Evolutionary conservation across 2,888 invertebrate genomes (phyloP).

Genomic region (Andrena camellia): DNA sequence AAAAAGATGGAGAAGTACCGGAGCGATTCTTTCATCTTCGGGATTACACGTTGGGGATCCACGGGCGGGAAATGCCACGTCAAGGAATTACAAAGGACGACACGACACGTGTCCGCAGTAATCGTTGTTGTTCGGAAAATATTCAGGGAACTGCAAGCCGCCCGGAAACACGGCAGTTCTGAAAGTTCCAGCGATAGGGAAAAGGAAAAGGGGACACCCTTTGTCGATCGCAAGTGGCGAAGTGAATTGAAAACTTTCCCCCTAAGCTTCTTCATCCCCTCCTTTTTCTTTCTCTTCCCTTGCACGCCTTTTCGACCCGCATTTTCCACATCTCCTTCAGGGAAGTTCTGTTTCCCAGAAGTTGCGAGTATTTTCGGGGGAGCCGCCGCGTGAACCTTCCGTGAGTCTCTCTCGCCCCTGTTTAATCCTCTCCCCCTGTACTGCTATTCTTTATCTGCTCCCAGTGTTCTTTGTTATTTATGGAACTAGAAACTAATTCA

Average conservation of each 20-base stretch:
- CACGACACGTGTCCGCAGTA: conserved; percentile 43
- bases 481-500: too few species aligned
- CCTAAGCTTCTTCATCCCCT: conserved; percentile 58
- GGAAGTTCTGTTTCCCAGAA: conserved; percentile 52
- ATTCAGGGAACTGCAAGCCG: conserved; percentile 48
- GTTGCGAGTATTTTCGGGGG: conserved; percentile 51
- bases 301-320: conserved; percentile 11
- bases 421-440: conserved; percentile 28
- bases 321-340: conserved; percentile 43
- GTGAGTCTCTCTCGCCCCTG: conserved; percentile 18
- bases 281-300: conserved; percentile 11
- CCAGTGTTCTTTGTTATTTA: too few species aligned
- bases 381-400: conserved; percentile 19
- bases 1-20: too few species aligned
- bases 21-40: background rate
- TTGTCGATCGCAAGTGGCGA: conserved; percentile 65
- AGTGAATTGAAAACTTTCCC: conserved; percentile 71
- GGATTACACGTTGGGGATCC: background rate
- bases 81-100: background rate
- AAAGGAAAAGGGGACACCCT: conserved; percentile 40
- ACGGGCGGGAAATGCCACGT: background rate
- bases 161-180: conserved; percentile 45
- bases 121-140: conserved; percentile 43
- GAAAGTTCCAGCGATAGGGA: conserved; percentile 53
- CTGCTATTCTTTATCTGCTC: background rate